Evolutionary conservation across 92 coral and sea anemone genomes (phyloP).

Genomic region (Paragorgia papillata): DNA sequence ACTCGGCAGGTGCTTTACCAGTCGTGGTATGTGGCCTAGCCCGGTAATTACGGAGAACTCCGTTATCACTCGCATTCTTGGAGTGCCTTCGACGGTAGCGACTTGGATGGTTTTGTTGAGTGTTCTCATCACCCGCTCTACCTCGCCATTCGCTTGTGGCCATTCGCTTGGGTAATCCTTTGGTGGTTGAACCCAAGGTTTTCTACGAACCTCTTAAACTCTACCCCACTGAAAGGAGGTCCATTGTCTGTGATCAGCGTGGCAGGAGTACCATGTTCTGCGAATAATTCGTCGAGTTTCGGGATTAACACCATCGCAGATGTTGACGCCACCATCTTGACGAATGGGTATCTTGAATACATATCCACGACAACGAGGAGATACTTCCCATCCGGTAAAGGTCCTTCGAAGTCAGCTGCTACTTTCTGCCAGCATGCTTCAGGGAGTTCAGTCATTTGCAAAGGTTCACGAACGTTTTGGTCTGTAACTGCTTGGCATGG

Average conservation of each 20-base stretch:
- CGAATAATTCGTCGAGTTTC: slow-evolving; percentile 47
- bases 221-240: slow-evolving; percentile 59
- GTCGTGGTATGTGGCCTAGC: not conserved
- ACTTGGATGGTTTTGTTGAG: no score
- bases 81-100: no score
- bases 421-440: slow-evolving; percentile 58
- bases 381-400: slow-evolving; percentile 54
- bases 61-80: no score
- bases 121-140: no score
- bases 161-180: no score
- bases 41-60: no score
- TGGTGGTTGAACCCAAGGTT: slow-evolving; percentile 56
- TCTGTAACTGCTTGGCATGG: slow-evolving; percentile 4
- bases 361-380: slow-evolving; percentile 56
- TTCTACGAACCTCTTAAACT: slow-evolving; percentile 34
- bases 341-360: slow-evolving; percentile 63
- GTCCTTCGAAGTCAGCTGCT: slow-evolving; percentile 63
- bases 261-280: slow-evolving; percentile 48
- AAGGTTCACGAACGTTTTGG: slow-evolving; percentile 55
- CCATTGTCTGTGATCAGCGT: slow-evolving; percentile 54
- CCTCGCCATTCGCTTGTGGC: no score
- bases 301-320: slow-evolving; percentile 29
- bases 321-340: slow-evolving; percentile 53
- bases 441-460: slow-evolving; percentile 61
- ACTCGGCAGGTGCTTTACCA: not conserved